Evolutionary conservation across 2,113 vertebrate species (phyloP), one percentile per base, ranked within the genome.

Genomic region (Zapornia atra): DNA sequence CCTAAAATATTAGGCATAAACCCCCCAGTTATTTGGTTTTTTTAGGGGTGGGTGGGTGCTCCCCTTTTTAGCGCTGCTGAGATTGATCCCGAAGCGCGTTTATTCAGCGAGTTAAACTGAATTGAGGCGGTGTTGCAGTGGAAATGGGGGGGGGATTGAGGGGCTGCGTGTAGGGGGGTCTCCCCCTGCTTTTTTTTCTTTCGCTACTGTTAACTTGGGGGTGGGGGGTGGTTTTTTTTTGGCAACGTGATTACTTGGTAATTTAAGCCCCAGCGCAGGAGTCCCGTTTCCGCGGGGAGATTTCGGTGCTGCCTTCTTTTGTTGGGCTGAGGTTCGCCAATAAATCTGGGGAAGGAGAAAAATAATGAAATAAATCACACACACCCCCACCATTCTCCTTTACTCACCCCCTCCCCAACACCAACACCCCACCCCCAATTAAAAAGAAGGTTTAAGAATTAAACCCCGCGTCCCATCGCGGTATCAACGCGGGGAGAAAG

Each of bases 271-370:
- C 54, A 46, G 60, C 29, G 69, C 86, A 94, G 82, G 82, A 94
- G 82, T 86, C 85, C 79, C 44, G 38, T 71, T 86, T 92, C 57
- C 71, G 60, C n/a, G 59, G 70, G 64, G 44, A 84, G 75, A 71
- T 90, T 95, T 88, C 53, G 59, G 79, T 38, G 63, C 48, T 90
- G 89, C 88, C 72, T 77, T 48, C 95, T 88, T 94, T 93, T 94
- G 95, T 92, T 93, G 90, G 72, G 73, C 48, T 46, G 90, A 85
- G 91, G 80, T 75, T 61, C 77, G 56, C 90, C 88, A 83, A 96
- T 95, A 94, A 90, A 97, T 95, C 94, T 94, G 92, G 72, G 68
- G 68, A 66, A 82, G 84, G 87, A 96, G 78, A 94, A 91, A 68
- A 81, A 80, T 63, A 20, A 51, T 66, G 51, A 70, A 80, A 79